Percentiles rank a stretch among this genome's conserved stretches.
Conservation (phyloP, 1,140 invertebrate species). For the Periplaneta americana region DNA sequence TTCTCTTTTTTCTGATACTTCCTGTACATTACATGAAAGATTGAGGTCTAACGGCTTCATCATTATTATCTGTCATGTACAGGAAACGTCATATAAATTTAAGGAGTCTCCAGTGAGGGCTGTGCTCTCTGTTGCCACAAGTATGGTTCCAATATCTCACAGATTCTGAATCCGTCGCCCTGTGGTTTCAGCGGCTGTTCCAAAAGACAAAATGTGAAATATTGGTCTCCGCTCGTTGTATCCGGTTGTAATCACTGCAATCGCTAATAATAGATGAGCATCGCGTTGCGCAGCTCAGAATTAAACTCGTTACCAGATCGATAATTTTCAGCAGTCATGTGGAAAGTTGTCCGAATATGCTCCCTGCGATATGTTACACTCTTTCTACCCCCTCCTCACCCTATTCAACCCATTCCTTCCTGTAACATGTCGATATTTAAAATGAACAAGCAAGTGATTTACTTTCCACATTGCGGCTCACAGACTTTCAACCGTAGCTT, state of each 20-base stretch:
- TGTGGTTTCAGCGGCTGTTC: neutral
- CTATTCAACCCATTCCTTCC: too few relatives aligned
- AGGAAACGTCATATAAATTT: too few relatives aligned
- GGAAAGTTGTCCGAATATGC: neutral
- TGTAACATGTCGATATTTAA: neutral
- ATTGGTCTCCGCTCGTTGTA: neutral
- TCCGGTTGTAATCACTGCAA: neutral
- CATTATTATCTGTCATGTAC: too few relatives aligned
- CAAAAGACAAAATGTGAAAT: neutral
- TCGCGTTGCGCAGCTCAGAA: neutral
- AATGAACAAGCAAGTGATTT: neutral
- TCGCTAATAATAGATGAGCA: neutral
- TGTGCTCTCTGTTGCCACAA: too few relatives aligned
- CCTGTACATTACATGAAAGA: too few relatives aligned
- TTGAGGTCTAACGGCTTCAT: too few relatives aligned
- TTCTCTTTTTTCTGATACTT: too few relatives aligned
- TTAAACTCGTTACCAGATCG: neutral
- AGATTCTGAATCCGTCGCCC: neutral
- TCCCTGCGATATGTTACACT: neutral
- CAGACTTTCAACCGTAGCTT: too few relatives aligned
- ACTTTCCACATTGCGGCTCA: neutral
- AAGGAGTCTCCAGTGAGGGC: too few relatives aligned
- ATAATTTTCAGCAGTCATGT: neutral
- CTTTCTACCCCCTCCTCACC: neutral
- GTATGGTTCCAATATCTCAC: too few relatives aligned